Evolutionary conservation across 35 echinoderm and acorn worm genomes (phyloP).

Genomic region (Apostichopus parvimensis): DNA sequence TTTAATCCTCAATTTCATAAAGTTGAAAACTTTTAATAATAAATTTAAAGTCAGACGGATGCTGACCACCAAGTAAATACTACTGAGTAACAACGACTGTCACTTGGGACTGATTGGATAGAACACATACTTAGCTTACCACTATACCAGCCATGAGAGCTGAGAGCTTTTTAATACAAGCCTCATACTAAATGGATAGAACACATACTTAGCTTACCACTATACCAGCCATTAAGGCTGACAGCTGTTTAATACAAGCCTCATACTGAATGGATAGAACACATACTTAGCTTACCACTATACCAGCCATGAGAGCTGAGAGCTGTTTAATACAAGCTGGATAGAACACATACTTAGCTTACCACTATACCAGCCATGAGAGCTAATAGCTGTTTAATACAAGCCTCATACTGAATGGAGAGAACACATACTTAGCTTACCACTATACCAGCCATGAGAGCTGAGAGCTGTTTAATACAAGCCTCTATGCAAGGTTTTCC

Average conservation of each 20-base stretch:
- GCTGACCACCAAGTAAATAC: no score
- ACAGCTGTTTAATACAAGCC: slow-evolving; percentile 80
- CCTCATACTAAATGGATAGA: slow-evolving; percentile 10
- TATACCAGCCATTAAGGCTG: neutral
- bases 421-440: slow-evolving; percentile 16
- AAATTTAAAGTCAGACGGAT: no score
- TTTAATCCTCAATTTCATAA: no score
- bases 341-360: neutral
- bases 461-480: slow-evolving; percentile 79
- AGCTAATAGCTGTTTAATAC: slow-evolving; percentile 73
- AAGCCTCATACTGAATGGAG: slow-evolving; percentile 40
- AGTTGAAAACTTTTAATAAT: no score
- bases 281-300: slow-evolving; percentile 54
- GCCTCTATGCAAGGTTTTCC: slow-evolving; percentile 75
- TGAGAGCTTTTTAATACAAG: slow-evolving; percentile 78
- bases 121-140: slow-evolving; percentile 36
- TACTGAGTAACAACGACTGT: no score
- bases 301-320: slow-evolving; percentile 56
- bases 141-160: slow-evolving; percentile 62
- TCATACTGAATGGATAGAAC: neutral
- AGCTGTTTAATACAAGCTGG: slow-evolving; percentile 78
- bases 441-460: slow-evolving; percentile 64
- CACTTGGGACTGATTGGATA: no score
- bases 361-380: neutral
- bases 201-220: slow-evolving; percentile 47